phyloP scores from a whole-genome alignment of 2,797 vertebrate species.

The Coregonus suidteri region DNA sequence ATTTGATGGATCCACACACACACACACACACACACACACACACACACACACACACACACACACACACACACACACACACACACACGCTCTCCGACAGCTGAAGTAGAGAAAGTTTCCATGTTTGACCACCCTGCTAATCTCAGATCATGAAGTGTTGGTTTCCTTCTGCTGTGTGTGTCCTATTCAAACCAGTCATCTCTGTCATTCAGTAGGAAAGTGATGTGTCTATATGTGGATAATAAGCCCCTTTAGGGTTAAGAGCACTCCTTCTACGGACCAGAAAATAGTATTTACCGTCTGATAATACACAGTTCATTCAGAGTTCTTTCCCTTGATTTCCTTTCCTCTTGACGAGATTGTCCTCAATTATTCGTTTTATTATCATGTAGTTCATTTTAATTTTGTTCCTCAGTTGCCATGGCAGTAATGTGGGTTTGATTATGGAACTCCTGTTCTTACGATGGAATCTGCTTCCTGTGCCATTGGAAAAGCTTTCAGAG shows the following conservation, averaged over 20 bases:
- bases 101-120: constrained; percentile 22
- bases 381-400: constrained; percentile 64
- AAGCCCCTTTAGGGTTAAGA: constrained; percentile 67
- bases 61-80: no score
- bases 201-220: constrained; percentile 63
- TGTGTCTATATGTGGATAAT: constrained; percentile 75
- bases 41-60: constrained; percentile 19
- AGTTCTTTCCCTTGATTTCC: constrained; percentile 17
- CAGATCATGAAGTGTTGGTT: constrained; percentile 17
- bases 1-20: constrained; percentile 30
- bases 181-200: constrained; percentile 41
- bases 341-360: constrained; percentile 28
- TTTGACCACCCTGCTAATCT: not conserved
- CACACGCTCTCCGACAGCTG: constrained; percentile 22
- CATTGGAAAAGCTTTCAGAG: constrained; percentile 54
- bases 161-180: constrained; percentile 37
- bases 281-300: constrained; percentile 67
- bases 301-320: constrained; percentile 62
- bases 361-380: constrained; percentile 57
- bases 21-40: not conserved
- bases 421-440: constrained; percentile 69
- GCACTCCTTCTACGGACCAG: constrained; percentile 60
- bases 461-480: constrained; percentile 57
- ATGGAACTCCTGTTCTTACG: constrained; percentile 35
- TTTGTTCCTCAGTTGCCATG: constrained; percentile 67